Base-by-base conservation (phyloP, 2,797 vertebrate genomes). In the Varecia variegata region DNA sequence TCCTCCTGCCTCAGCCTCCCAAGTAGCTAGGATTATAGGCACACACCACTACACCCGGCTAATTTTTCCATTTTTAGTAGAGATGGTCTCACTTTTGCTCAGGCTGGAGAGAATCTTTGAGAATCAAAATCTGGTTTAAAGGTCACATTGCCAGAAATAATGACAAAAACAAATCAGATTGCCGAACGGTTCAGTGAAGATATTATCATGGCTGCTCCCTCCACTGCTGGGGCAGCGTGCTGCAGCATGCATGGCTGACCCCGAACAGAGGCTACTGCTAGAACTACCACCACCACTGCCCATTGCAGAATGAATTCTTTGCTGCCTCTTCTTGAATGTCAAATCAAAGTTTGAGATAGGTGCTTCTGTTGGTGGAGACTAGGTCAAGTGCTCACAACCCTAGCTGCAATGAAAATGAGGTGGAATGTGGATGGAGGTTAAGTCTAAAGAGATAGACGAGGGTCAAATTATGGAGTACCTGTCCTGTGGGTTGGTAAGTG, bases 341-440 rank as follows among this genome's bases (percentile, higher is more conserved):
- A 88, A 94, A 80, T 80, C 50, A 81, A 90, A 80, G 74, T 94
- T 77, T 77, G 70, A 58, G 65, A 80, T 80, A 47, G 20, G 15
- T 90, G 43, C 54, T 85, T 94, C 70, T 40, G 65, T 87, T 83
- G 43, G 35, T 67, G 35, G 68, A 89, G 58, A 68, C 8, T 23
- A 27, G 50, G 68, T 88, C 86, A 76, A 88, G 7, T 5, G 35
- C 35, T 23, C 82, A 93, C 62, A 77, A 56, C 9, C n/a, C 71
- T 52, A 62, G 20, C 23, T 85, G 25, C 40, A 47, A 47, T 45
- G 20, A 81, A 88, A 93, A 60, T 23, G 56, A 68, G 43, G 56
- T 40, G n/a, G 18, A 54, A 62, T 50, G 65, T 79, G 60, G 43
- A 17, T 74, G 50, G 65, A 85, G 20, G n/a, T 27, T 27, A 88